Conservation (phyloP, 1,140 invertebrate genomes). For the Drosophila eugracilis region DNA sequence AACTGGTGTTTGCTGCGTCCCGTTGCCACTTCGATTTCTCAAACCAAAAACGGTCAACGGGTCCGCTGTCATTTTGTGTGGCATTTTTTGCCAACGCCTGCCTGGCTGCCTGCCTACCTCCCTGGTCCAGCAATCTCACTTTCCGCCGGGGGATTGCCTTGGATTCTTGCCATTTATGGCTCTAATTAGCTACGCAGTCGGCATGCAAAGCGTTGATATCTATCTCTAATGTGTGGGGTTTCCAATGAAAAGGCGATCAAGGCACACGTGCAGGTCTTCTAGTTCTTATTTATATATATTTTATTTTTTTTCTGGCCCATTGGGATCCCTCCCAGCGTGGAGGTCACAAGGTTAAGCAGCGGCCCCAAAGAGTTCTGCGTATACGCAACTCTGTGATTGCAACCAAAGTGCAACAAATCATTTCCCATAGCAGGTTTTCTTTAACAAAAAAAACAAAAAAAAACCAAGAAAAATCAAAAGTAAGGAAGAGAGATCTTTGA, state of each 20-base stretch:
- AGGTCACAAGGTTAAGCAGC: constrained; percentile 76
- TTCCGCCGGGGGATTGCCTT: constrained; percentile 62
- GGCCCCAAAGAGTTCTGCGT: constrained; percentile 62
- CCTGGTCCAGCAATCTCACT: constrained; percentile 78
- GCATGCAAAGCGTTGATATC: constrained; percentile 68
- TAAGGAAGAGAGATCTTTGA: constrained; percentile 44
- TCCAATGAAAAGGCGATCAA: constrained; percentile 12
- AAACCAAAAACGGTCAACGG: constrained; percentile 72
- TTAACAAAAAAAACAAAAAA: not conserved
- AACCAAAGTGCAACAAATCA: constrained; percentile 73
- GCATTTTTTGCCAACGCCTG: constrained; percentile 80
- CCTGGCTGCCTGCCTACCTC: too few species aligned
- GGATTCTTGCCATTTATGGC: constrained; percentile 65
- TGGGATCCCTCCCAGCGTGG: constrained; percentile 51
- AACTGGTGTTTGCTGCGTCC: constrained; percentile 67
- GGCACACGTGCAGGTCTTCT: constrained; percentile 18
- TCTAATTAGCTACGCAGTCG: constrained; percentile 77
- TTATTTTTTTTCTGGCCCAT: constrained; percentile 1
- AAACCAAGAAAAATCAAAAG: not conserved
- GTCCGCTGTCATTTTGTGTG: constrained; percentile 44
- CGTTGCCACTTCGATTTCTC: constrained; percentile 8
- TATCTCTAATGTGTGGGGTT: constrained; percentile 23
- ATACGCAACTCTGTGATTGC: constrained; percentile 70
- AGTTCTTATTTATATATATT: not conserved
- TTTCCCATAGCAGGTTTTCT: constrained; percentile 34